Evolutionary conservation across 2,797 vertebrate species (phyloP).

Genomic region (Choloepus didactylus): DNA sequence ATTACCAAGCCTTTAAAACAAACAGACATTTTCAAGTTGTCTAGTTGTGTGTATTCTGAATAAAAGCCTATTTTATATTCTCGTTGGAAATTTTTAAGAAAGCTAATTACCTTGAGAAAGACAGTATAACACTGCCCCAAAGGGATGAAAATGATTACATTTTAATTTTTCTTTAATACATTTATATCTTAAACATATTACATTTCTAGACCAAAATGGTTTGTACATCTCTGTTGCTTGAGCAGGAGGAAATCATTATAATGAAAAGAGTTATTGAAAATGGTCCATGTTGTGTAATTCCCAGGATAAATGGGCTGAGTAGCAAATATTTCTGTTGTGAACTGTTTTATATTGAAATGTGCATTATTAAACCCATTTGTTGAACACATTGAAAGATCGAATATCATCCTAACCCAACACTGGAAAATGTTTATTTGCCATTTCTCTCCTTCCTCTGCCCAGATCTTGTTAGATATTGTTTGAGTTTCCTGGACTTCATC

Average conservation of each 20-base stretch:
- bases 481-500: conserved; percentile 77
- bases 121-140: conserved; percentile 43
- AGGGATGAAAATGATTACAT: conserved; percentile 56
- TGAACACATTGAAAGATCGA: conserved; percentile 81
- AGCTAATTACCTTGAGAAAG: conserved; percentile 51
- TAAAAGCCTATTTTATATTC: conserved; percentile 49
- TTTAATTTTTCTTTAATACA: conserved; percentile 69
- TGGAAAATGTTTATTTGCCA: conserved; percentile 77
- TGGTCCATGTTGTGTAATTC: conserved; percentile 83
- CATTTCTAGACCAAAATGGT: conserved; percentile 73
- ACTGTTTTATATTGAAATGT: conserved; percentile 79
- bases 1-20: conserved; percentile 66
- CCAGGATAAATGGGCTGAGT: conserved; percentile 80
- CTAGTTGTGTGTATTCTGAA: conserved; percentile 58
- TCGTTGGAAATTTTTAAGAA: conserved; percentile 52
- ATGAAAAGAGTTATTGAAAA: conserved; percentile 83
- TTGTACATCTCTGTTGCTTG: conserved; percentile 69
- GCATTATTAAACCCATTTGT: conserved; percentile 84
- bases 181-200: conserved; percentile 66
- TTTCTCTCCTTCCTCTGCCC: conserved; percentile 73
- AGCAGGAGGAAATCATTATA: conserved; percentile 84
- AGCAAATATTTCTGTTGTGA: conserved; percentile 84
- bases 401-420: conserved; percentile 68
- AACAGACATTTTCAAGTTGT: conserved; percentile 53
- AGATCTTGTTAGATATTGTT: conserved; percentile 78